These are phyloP conservation scores for Podarcis lilfordi DNA, from an alignment of 2,797 vertebrate genomes.

Conservation along the genomic window DNA sequence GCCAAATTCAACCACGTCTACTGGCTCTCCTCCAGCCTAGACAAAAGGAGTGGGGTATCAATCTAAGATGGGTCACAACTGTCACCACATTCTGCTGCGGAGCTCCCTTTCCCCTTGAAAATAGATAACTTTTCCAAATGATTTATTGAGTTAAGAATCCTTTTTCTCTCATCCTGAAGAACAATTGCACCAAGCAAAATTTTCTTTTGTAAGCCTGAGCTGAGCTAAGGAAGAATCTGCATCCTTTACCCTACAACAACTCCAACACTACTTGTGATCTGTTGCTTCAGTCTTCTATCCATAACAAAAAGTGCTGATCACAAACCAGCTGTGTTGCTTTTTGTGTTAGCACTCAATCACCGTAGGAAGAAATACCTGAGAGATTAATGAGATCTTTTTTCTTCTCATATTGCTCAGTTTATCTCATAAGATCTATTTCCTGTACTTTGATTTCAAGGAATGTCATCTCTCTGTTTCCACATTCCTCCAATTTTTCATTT, in stretches of 20 bases:
- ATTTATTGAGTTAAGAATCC: conserved; percentile 48
- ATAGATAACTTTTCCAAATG: conserved; percentile 48
- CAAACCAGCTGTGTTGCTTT: conserved; percentile 63
- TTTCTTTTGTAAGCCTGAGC: conserved; percentile 46
- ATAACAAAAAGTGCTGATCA: conserved; percentile 64
- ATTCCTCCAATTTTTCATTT: conserved; percentile 61
- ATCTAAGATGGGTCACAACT: conserved; percentile 32
- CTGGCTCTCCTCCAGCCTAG: conserved; percentile 9
- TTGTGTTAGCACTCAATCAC: conserved; percentile 62
- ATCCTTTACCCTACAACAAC: conserved; percentile 37
- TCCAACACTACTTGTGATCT: conserved; percentile 40
- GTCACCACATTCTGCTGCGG: background rate
- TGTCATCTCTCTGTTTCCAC: conserved; percentile 57
- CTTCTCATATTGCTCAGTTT: conserved; percentile 54
- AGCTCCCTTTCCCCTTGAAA: background rate
- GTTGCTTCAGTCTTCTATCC: conserved; percentile 51
- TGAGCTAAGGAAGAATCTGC: conserved; percentile 58
- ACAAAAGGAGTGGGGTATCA: background rate
- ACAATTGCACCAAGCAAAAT: conserved; percentile 48
- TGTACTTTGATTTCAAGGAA: conserved; percentile 58
- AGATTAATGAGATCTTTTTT: conserved; percentile 69
- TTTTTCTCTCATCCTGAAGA: conserved; percentile 57
- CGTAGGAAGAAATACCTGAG: conserved; percentile 58
- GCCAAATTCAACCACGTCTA: background rate
- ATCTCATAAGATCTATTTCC: conserved; percentile 68